These are phyloP conservation scores for Alca torda DNA, from an alignment of 2,797 vertebrate genomes.

Conservation along the genomic window DNA sequence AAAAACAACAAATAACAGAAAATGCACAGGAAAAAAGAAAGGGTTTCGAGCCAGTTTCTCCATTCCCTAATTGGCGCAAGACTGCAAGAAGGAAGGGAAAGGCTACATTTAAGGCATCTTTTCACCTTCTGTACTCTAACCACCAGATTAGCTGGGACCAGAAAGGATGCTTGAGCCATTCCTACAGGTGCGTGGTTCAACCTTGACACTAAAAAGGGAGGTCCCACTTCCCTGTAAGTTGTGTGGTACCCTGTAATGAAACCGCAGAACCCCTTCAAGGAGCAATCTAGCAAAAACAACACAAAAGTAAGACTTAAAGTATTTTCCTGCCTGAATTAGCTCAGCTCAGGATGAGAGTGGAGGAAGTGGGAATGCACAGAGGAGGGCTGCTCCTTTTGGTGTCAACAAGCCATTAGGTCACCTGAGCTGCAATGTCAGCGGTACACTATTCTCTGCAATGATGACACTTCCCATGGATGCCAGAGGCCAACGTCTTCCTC, in stretches of 20 bases:
- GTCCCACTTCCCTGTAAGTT: background rate
- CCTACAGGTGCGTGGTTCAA: background rate
- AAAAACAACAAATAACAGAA: slow-evolving; percentile 49
- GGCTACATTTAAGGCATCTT: background rate
- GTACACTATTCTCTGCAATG: accelerated
- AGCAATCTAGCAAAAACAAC: background rate
- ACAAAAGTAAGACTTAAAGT: background rate
- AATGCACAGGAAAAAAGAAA: slow-evolving; percentile 45
- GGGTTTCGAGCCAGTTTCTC: background rate
- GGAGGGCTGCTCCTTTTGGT: background rate
- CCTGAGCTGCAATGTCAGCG: background rate
- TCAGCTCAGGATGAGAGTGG: background rate
- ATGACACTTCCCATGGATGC: background rate
- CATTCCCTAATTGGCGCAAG: background rate
- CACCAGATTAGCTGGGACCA: background rate
- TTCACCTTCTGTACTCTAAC: background rate
- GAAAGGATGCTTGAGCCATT: background rate
- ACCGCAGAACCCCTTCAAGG: background rate
- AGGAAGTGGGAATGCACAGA: background rate
- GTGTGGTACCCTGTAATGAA: background rate
- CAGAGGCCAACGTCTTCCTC: background rate
- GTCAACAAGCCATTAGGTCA: background rate
- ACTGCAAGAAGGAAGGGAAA: background rate
- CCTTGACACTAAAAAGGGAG: background rate
- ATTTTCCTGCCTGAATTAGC: background rate